These are phyloP conservation scores for Micronisus gabar DNA, from an alignment of 2,113 vertebrate genomes.

Conservation along the genomic window DNA sequence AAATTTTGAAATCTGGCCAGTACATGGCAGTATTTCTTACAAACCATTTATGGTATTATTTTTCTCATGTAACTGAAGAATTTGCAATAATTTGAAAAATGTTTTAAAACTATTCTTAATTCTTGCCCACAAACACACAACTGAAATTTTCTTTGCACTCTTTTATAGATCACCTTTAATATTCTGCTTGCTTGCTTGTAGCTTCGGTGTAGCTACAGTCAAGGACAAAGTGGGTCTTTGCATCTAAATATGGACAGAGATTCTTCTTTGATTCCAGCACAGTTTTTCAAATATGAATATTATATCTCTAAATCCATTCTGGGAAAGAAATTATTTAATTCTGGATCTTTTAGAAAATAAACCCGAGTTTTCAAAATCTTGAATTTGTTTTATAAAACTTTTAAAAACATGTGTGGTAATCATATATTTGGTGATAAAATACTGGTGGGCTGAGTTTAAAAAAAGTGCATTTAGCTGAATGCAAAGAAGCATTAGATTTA, in stretches of 20 bases:
- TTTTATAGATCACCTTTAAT: neutral
- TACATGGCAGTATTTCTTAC: neutral
- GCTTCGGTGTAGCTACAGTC: neutral
- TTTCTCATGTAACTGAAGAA: neutral
- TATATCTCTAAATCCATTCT: neutral
- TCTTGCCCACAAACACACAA: neutral
- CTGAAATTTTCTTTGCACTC: neutral
- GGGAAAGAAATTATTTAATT: neutral
- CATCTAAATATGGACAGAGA: neutral
- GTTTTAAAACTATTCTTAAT: neutral
- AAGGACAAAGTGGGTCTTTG: neutral
- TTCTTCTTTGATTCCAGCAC: neutral
- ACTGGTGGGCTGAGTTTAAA: neutral
- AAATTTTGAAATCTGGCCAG: neutral
- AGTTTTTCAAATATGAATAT: neutral
- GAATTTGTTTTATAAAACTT: neutral
- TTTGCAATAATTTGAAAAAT: neutral
- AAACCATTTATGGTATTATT: neutral
- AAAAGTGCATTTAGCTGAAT: neutral
- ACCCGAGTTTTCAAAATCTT: neutral
- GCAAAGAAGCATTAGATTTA: neutral
- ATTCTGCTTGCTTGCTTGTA: neutral
- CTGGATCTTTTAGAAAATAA: neutral
- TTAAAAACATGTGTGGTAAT: neutral
- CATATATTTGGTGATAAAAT: neutral